These are phyloP conservation scores for Trichopoda pennipes DNA, from an alignment of 2,888 invertebrate species.

Conservation along the genomic window DNA sequence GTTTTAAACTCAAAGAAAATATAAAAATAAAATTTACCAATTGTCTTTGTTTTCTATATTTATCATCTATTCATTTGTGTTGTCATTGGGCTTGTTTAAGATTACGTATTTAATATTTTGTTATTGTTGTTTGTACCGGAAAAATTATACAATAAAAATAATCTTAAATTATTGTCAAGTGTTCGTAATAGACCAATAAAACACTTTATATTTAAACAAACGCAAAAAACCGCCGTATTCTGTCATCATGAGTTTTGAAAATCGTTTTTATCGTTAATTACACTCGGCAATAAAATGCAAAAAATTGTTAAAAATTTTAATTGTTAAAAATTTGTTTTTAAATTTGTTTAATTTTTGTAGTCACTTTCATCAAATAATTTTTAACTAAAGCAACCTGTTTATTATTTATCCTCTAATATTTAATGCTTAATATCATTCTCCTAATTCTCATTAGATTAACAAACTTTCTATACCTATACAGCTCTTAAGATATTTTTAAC, in stretches of 20 bases:
- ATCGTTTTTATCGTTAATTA: too few relatives aligned
- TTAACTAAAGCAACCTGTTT: too few relatives aligned
- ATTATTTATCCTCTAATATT: too few relatives aligned
- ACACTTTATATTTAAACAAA: neutral
- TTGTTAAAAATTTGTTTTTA: too few relatives aligned
- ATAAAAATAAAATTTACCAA: neutral
- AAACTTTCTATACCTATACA: too few relatives aligned
- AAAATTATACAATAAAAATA: conserved; percentile 15
- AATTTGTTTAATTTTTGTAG: too few relatives aligned
- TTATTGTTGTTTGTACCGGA: conserved; percentile 1
- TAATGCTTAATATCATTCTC: too few relatives aligned
- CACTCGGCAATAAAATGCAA: too few relatives aligned
- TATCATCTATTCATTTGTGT: conserved; percentile 9
- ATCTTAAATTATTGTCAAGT: conserved; percentile 32
- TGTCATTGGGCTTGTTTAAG: conserved; percentile 32
- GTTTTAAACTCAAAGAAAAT: neutral
- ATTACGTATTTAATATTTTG: conserved; percentile 8
- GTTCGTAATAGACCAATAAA: conserved; percentile 2
- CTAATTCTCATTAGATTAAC: too few relatives aligned
- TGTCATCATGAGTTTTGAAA: neutral
- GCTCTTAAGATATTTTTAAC: too few relatives aligned
- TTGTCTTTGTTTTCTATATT: conserved; percentile 5
- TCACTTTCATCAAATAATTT: too few relatives aligned
- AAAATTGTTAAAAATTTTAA: too few relatives aligned
- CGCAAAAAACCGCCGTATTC: neutral